Evolutionary conservation across 2,113 vertebrate genomes (phyloP).

Genomic region (Speoplatyrhinus poulsoni): DNA sequence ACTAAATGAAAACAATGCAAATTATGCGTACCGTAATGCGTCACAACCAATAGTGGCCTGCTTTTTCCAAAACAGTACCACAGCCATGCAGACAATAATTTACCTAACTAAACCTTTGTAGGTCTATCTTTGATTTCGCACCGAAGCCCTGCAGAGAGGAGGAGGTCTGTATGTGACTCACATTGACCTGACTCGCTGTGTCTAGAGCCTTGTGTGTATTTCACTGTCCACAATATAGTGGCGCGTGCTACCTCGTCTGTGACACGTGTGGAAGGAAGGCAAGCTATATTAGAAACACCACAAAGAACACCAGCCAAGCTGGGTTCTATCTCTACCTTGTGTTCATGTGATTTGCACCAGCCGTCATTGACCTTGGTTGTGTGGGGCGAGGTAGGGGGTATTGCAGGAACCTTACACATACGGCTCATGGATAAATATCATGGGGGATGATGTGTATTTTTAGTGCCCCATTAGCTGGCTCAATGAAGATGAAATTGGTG

Average conservation of each 20-base stretch:
- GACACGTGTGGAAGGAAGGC: not conserved
- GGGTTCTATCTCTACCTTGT: not conserved
- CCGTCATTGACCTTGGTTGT: conserved; percentile 30
- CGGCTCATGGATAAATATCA: conserved; percentile 37
- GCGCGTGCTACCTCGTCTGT: conserved; percentile 1
- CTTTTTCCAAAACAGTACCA: no score
- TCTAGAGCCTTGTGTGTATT: not conserved
- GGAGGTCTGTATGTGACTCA: conserved; percentile 36
- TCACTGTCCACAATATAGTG: conserved; percentile 1
- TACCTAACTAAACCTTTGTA: no score
- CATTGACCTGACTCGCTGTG: not conserved
- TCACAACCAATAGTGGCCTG: no score
- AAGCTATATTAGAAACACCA: not conserved
- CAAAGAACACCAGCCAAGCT: not conserved
- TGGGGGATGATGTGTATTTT: conserved; percentile 49
- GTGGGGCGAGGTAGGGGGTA: conserved; percentile 24
- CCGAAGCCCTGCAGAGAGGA: not conserved
- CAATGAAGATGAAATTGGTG: conserved; percentile 55
- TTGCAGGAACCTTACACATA: conserved; percentile 38
- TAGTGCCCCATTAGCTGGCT: conserved; percentile 59
- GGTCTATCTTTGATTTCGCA: not conserved
- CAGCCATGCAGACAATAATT: no score
- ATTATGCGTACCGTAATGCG: no score
- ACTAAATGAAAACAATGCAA: no score
- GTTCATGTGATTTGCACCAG: conserved; percentile 10